Evolutionary conservation across 2,113 vertebrate genomes (phyloP).

Genomic region (Protobothrops mucrosquamatus): DNA sequence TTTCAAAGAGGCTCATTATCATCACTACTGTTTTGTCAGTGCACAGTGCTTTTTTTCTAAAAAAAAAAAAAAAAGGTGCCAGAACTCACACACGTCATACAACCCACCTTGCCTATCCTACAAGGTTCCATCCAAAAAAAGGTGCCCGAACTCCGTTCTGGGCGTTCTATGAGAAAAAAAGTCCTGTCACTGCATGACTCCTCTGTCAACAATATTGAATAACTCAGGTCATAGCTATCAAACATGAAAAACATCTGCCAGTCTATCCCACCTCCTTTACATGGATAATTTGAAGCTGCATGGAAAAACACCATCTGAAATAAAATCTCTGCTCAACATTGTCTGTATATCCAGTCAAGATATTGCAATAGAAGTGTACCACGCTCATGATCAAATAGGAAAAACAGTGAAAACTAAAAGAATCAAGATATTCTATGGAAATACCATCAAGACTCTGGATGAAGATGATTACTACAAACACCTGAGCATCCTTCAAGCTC

Average conservation of each 20-base stretch:
- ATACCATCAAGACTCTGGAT: not conserved
- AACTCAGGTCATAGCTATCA: not conserved
- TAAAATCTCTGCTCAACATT: not conserved
- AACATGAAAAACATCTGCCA: not conserved
- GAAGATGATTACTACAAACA: not conserved
- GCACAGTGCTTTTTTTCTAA: too few relatives aligned
- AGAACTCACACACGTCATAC: too few relatives aligned
- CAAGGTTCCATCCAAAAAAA: too few relatives aligned
- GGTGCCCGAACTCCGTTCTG: too few relatives aligned
- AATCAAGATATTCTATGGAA: not conserved
- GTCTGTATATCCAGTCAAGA: not conserved
- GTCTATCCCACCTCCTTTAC: not conserved
- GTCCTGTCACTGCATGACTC: not conserved
- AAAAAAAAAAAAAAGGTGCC: too few relatives aligned
- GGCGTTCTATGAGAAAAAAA: too few relatives aligned
- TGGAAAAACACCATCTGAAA: not conserved
- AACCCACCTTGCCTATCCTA: too few relatives aligned
- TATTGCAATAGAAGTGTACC: not conserved
- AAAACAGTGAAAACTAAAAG: not conserved
- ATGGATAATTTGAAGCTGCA: not conserved
- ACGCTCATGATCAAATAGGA: not conserved
- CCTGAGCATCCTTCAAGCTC: not conserved
- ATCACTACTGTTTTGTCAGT: not conserved
- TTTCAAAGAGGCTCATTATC: not conserved
- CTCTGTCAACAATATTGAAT: not conserved